Percentiles rank a stretch among this genome's conserved stretches.
Evolutionary conservation across 2,797 vertebrate species (phyloP).

Genomic region (Melanogrammus aeglefinus): DNA sequence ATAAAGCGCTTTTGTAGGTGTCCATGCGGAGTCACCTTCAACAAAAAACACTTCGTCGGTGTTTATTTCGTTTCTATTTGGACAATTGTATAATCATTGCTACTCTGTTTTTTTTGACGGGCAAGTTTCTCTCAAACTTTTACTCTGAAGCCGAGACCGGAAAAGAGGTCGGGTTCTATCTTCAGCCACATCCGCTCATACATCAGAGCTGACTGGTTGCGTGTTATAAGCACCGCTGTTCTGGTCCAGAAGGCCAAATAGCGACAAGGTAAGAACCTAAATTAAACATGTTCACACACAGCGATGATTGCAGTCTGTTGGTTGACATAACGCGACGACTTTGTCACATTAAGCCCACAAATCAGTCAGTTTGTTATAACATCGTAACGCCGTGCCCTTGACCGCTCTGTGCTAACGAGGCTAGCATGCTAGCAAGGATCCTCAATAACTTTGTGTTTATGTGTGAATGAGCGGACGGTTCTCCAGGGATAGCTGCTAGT

Average conservation of each 20-base stretch:
- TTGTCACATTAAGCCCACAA: background rate
- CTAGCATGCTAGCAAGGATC: slow-evolving; percentile 34
- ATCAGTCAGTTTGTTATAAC: background rate
- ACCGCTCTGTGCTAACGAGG: slow-evolving; percentile 49
- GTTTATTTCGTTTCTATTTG: too few relatives aligned
- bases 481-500: background rate
- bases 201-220: slow-evolving; percentile 25
- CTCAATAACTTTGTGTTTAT: slow-evolving; percentile 8
- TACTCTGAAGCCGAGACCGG: slow-evolving; percentile 19
- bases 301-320: rapidly evolving
- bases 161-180: background rate
- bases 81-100: background rate
- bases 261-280: slow-evolving; percentile 70
- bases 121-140: background rate
- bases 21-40: background rate
- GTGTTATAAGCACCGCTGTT: slow-evolving; percentile 64
- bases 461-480: background rate
- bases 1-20: background rate
- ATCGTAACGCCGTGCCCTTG: slow-evolving; percentile 58
- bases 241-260: slow-evolving; percentile 83
- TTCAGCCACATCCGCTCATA: slow-evolving; percentile 34
- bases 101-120: background rate
- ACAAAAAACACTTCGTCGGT: too few relatives aligned
- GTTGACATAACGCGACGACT: background rate
- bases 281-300: background rate